Evolutionary conservation across 1,140 invertebrate genomes (phyloP).

Genomic region (Drosophila hydei): DNA sequence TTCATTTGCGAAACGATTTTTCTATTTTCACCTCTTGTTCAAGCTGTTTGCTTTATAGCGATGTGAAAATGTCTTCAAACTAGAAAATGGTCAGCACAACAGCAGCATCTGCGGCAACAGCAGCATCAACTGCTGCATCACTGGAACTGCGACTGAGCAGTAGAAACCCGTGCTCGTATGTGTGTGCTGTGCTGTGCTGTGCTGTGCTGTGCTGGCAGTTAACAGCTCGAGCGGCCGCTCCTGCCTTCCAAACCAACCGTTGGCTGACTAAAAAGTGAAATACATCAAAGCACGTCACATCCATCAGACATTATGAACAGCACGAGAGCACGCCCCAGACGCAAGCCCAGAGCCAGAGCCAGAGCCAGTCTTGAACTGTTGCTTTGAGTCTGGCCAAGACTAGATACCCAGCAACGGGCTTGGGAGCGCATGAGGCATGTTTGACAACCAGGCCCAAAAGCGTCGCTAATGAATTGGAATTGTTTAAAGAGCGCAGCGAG

Average conservation of each 20-base stretch:
- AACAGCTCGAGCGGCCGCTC: conserved; percentile 49
- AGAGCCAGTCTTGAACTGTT: conserved; percentile 30
- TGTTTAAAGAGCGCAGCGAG: conserved; percentile 58
- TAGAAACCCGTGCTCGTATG: conserved; percentile 23
- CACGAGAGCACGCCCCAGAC: conserved; percentile 75
- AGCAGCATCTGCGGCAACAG: conserved; percentile 7
- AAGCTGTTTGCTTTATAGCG: conserved; percentile 71
- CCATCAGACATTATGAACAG: conserved; percentile 80
- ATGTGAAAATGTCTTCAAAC: conserved; percentile 78
- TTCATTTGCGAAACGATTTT: conserved; percentile 78
- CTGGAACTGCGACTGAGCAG: conserved; percentile 12
- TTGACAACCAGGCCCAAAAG: conserved; percentile 62
- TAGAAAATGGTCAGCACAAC: conserved; percentile 64
- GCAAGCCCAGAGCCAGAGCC: conserved; percentile 18
- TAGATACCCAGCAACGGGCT: conserved; percentile 15
- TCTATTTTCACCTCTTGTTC: conserved; percentile 67
- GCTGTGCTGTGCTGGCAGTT: conserved; percentile 60
- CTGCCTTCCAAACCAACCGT: conserved; percentile 5
- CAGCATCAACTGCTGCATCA: conserved; percentile 15
- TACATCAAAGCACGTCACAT: conserved; percentile 81
- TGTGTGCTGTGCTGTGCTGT: too few relatives aligned
- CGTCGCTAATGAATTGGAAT: conserved; percentile 80
- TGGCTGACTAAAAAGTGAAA: conserved; percentile 71
- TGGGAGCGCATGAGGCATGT: conserved; percentile 11
- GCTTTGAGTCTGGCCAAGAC: conserved; percentile 28